Conservation (phyloP, 2,113 vertebrate species). For the Ahaetulla prasina region DNA sequence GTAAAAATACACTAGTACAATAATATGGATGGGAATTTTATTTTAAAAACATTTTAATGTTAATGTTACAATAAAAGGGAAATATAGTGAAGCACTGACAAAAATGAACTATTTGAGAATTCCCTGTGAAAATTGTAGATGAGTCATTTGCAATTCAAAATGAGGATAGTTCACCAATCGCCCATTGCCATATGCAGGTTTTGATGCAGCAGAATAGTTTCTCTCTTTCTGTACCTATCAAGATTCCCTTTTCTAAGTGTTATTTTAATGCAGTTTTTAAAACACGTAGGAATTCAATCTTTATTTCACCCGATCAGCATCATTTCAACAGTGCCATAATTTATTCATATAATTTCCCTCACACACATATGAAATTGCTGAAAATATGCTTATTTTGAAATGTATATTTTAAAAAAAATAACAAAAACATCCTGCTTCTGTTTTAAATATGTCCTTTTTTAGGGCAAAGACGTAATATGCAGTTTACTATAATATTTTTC, state of each 20-base stretch:
- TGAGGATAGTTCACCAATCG: neutral
- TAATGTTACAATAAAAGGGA: neutral
- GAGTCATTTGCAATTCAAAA: neutral
- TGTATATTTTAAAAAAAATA: neutral
- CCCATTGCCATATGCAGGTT: too few relatives aligned
- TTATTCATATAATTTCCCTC: neutral
- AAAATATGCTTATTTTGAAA: neutral
- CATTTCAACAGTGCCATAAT: neutral
- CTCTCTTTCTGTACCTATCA: neutral
- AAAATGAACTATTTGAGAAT: neutral
- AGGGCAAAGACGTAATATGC: constrained; percentile 27
- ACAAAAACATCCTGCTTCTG: neutral
- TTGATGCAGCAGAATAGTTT: neutral
- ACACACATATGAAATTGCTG: neutral
- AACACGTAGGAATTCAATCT: neutral
- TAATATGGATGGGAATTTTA: neutral
- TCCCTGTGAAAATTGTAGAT: neutral
- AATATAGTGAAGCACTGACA: neutral
- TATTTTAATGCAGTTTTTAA: neutral
- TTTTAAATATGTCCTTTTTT: constrained; percentile 33
- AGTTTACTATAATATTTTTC: constrained; percentile 44
- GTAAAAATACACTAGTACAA: neutral
- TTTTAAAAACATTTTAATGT: neutral
- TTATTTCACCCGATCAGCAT: neutral
- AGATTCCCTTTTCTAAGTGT: neutral